Evolutionary conservation across 2,113 vertebrate species (phyloP).

Genomic region (Naja naja): DNA sequence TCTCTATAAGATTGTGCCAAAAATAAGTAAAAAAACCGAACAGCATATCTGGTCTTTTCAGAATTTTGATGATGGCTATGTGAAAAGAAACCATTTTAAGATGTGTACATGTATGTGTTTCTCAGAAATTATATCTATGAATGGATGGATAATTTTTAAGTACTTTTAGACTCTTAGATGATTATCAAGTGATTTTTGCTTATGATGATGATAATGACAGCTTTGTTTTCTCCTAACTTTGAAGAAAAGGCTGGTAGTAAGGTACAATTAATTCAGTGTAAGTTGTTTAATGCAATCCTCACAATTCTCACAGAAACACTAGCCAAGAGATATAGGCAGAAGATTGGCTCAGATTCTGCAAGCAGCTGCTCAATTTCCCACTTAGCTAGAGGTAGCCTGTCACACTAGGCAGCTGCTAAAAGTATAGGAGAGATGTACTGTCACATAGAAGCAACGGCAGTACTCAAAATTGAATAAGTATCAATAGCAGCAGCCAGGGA

Average conservation of each 20-base stretch:
- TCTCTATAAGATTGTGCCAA: slow-evolving; percentile 39
- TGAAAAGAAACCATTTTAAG: slow-evolving; percentile 58
- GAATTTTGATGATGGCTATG: slow-evolving; percentile 50
- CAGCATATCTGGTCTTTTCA: slow-evolving; percentile 33
- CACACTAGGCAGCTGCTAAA: slow-evolving; percentile 59
- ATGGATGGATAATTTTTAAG: slow-evolving; percentile 54
- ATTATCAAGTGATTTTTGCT: slow-evolving; percentile 46
- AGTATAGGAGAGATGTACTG: slow-evolving; percentile 49
- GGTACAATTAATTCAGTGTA: slow-evolving; percentile 59
- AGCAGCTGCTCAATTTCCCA: slow-evolving; percentile 58
- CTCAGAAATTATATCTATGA: slow-evolving; percentile 47
- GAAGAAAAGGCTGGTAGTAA: slow-evolving; percentile 39
- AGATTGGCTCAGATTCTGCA: slow-evolving; percentile 55
- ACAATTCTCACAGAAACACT: slow-evolving; percentile 53
- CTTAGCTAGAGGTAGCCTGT: slow-evolving; percentile 63
- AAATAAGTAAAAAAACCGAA: slow-evolving; percentile 29
- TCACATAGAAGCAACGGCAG: slow-evolving; percentile 48
- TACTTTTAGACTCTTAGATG: slow-evolving; percentile 53
- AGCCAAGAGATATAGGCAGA: slow-evolving; percentile 59
- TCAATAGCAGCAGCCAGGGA: slow-evolving; percentile 13
- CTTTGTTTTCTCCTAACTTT: slow-evolving; percentile 47
- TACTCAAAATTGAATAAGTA: slow-evolving; percentile 25
- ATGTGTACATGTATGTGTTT: slow-evolving; percentile 35
- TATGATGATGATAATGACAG: slow-evolving; percentile 38
- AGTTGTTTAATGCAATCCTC: slow-evolving; percentile 51